Evolutionary conservation across 2,888 invertebrate species (phyloP), one percentile per base, ranked within the genome.

Genomic region (Orthosia gracilis): DNA sequence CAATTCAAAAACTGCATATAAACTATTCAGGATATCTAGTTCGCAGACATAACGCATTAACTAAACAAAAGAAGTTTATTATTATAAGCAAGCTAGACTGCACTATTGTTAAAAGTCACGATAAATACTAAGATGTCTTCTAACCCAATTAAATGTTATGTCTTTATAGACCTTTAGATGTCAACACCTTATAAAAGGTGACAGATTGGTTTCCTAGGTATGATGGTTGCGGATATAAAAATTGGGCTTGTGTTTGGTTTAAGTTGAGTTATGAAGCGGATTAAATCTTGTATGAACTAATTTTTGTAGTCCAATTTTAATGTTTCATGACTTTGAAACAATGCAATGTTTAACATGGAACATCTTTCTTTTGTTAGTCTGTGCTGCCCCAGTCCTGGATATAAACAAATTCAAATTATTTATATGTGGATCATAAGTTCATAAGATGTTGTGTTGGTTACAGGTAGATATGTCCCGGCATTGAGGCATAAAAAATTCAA

Each of bases 151-250:
- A 85, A 80, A 77, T 63, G 50, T 77, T 70, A 76, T 80, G 82
- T 78, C 49, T 76, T 61, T 52, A 78, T 62, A 80, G 58, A 81
- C 79, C 84, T 87, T 85, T 79, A 80, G 67, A 83, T 83, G 82
- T 87, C 88, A 82, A 68, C 73, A 76, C 3, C 49, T 82, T 62
- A 87, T 86, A 89, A 89, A 82, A 82, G 88, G 78, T 89, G 87
- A 89, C 85, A 84, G 69, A 89, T 88, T 85, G 75, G 71, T 45
- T 58, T 77, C 63, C 62, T 18, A 66, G 52, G 62, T 55, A 69
- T 66, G 69, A 71, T 61, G 55, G 21, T 80, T 76, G 76, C 82
- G 81, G 83, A 86, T 86, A 69, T 82, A 67, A 73, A 76, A 67
- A 55, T 69, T 17, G 73, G 23, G 57, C 17, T 64, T 40, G 50